Evolutionary conservation across 2,888 invertebrate species (phyloP), one percentile per base, ranked within the genome.

Genomic region (Colletes collaris): DNA sequence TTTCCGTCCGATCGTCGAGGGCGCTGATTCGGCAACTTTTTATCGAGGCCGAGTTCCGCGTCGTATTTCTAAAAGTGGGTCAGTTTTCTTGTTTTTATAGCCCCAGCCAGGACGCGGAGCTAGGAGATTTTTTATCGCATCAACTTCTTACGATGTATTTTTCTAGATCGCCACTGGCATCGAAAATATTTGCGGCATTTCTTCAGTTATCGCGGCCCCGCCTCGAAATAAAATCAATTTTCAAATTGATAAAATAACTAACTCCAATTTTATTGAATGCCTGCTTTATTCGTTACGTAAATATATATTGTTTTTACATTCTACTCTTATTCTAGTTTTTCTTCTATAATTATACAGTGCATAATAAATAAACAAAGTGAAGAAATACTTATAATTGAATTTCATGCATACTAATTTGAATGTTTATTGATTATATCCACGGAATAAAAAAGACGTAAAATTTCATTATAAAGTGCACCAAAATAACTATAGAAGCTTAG

Each of bases 1-100:
- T 78, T 78, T 78, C 76, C 76, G 55, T 69, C n/a, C 78, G 46
- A 60, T 65, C 59, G 69, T 46, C n/a, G 19, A 10, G 4, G 46
- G 35, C 8, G 78, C 78, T 78, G 76, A 81, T 69, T 81, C 81
- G 64, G 70, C 78, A 75, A 84, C 82, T 83, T 88, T 87, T 87
- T 86, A 84, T 86, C 86, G 81, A 81, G 74, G 81, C 75, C 65
- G 66, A 44, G 50, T 35, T 65, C 27, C 69, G 19, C 69, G 50
- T 59, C 55, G 53, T 55, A 11, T 69, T 65, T n/a, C 65, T 55
- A 49, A 70, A 79, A 73, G 50, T 79, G 64, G 78, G 79, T 73
- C 72, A 69, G n/a, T 55, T 59, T 71, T 77, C 71, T 50, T 68
- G 78, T 72, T 73, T 69, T 72, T 64, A 77, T 65, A 64, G 62